phyloP scores from a whole-genome alignment of 2,113 vertebrate genomes.

The Pseudorasbora parva region DNA sequence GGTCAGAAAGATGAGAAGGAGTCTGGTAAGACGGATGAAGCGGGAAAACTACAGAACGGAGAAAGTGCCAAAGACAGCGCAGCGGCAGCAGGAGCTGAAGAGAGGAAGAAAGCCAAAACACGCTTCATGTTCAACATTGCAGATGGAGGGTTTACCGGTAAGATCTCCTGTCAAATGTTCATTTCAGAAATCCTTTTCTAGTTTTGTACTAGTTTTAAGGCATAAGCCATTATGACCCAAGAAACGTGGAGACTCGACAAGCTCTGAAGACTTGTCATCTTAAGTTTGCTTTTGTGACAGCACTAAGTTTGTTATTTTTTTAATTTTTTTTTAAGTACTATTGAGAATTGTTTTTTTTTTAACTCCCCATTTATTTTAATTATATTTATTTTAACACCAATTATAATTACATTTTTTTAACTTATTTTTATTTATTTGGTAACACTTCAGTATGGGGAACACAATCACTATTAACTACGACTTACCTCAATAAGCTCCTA shows the following conservation, averaged over 20 bases:
- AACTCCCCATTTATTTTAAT: no score
- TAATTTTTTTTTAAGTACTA: no score
- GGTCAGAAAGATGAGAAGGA: slow-evolving; percentile 79
- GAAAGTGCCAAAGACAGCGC: slow-evolving; percentile 82
- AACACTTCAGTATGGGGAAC: no score
- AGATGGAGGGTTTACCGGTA: slow-evolving; percentile 97
- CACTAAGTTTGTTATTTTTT: not conserved
- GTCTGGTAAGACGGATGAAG: slow-evolving; percentile 80
- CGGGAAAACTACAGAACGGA: slow-evolving; percentile 89
- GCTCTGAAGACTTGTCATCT: not conserved
- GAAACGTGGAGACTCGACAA: not conserved
- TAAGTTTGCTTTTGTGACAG: not conserved
- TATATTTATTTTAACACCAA: no score
- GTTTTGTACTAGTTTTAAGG: not conserved
- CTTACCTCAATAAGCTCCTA: no score
- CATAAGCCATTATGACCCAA: not conserved
- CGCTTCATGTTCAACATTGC: slow-evolving; percentile 99
- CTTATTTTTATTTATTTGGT: no score
- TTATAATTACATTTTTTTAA: no score
- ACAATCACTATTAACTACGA: no score
- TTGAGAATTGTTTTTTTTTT: not conserved
- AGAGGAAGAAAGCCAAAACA: slow-evolving; percentile 88
- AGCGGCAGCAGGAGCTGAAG: slow-evolving; percentile 61
- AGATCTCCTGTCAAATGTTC: not conserved
- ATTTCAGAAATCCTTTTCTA: not conserved